A percentile compares a stretch with the other conserved stretches of the same genome.
phyloP scores from a whole-genome alignment of 2,113 vertebrate genomes.

The Nycticebus coucang region DNA sequence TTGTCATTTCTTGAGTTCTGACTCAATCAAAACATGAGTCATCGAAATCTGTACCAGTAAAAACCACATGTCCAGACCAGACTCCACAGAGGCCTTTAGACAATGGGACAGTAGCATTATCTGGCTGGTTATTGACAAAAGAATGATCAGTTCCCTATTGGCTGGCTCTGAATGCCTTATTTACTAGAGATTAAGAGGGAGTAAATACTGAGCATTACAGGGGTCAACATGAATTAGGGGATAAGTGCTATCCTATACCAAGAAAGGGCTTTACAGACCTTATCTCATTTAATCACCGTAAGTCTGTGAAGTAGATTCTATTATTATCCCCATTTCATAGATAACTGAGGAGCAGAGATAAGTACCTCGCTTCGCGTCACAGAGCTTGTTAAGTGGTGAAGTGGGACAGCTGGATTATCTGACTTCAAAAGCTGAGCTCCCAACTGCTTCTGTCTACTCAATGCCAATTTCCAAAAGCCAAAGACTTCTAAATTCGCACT shows the following conservation, averaged over 20 bases:
- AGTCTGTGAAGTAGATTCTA: not conserved
- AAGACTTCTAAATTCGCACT: not conserved
- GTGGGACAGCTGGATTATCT: not conserved
- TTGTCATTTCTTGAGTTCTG: not conserved
- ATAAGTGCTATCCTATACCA: too few species aligned
- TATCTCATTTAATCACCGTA: not conserved
- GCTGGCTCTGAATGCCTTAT: not conserved
- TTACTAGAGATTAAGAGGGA: not conserved
- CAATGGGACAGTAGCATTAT: not conserved
- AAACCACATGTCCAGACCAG: not conserved
- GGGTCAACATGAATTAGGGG: not conserved
- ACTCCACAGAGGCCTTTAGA: not conserved
- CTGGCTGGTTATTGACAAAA: constrained; percentile 38
- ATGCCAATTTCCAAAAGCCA: constrained; percentile 15
- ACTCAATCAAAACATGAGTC: not conserved
- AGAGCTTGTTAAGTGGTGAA: not conserved
- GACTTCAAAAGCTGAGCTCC: constrained; percentile 7
- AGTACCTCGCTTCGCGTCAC: not conserved
- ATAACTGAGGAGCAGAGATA: not conserved
- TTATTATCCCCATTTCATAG: not conserved
- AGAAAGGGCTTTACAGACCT: not conserved
- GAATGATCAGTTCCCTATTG: not conserved
- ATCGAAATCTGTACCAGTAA: not conserved
- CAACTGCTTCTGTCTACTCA: not conserved
- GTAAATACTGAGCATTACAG: not conserved